Evolutionary conservation across 92 coral and sea anemone species (phyloP).

Genomic region (Zoanthus solanderi): DNA sequence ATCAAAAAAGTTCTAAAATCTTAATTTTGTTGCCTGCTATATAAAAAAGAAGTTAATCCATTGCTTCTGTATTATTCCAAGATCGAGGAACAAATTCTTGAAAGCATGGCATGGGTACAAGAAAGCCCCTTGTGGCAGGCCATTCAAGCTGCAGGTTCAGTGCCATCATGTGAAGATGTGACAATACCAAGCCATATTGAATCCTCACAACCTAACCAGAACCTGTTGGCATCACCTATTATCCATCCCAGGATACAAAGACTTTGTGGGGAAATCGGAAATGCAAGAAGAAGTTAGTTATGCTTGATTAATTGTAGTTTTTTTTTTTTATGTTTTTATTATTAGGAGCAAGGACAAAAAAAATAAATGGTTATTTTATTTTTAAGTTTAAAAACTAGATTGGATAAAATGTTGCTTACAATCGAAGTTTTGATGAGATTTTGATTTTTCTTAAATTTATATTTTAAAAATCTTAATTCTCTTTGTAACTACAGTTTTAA

Average conservation of each 20-base stretch:
- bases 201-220: slow-evolving; percentile 74
- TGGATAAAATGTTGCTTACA: too few relatives aligned
- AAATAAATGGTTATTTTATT: too few relatives aligned
- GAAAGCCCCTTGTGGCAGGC: slow-evolving; percentile 95
- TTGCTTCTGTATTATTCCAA: slow-evolving; percentile 19
- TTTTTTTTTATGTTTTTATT: neutral
- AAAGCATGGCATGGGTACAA: slow-evolving; percentile 90
- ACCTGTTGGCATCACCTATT: slow-evolving; percentile 87
- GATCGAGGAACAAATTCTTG: slow-evolving; percentile 97
- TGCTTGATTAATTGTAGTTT: neutral
- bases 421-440: too few relatives aligned
- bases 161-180: slow-evolving; percentile 97
- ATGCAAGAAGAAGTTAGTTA: slow-evolving; percentile 59
- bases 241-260: slow-evolving; percentile 97
- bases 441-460: too few relatives aligned
- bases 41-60: neutral
- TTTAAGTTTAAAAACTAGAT: too few relatives aligned
- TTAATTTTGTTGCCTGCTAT: neutral
- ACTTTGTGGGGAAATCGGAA: slow-evolving; percentile 90
- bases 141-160: slow-evolving; percentile 81
- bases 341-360: too few relatives aligned
- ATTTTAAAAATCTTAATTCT: too few relatives aligned
- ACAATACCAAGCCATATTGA: slow-evolving; percentile 88
- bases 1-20: too few relatives aligned
- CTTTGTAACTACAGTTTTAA: too few relatives aligned